Evolutionary conservation across 1,140 invertebrate species (phyloP).

Genomic region (Drosophila fuyamai): DNA sequence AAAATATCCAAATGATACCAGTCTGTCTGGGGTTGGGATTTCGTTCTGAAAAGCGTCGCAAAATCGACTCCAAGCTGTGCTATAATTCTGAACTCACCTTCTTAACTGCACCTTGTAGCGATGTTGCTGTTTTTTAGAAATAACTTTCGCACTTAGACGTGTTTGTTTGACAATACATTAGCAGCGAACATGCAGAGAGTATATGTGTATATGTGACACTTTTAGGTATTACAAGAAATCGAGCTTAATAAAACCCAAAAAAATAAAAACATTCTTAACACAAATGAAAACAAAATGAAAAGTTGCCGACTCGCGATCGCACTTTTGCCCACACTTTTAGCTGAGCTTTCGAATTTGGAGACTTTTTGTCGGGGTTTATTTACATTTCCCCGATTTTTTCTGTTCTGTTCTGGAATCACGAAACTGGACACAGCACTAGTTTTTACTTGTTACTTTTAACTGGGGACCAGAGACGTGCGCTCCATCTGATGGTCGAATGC

Average conservation of each 20-base stretch:
- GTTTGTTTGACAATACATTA: slow-evolving; percentile 34
- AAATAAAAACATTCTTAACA: slow-evolving; percentile 20
- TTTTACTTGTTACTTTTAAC: not conserved
- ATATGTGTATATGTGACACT: not conserved
- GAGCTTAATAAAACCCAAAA: slow-evolving; percentile 1
- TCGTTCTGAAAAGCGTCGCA: not conserved
- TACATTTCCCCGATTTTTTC: slow-evolving; percentile 25
- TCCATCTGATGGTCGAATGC: slow-evolving; percentile 78
- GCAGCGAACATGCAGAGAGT: slow-evolving; percentile 7
- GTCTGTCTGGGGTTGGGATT: slow-evolving; percentile 15
- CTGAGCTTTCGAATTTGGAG: slow-evolving; percentile 18
- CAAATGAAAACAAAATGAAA: slow-evolving; percentile 11
- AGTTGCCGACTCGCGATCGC: slow-evolving; percentile 7
- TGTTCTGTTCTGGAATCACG: slow-evolving; percentile 25
- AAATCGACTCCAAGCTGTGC: not conserved
- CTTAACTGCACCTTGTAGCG: slow-evolving; percentile 13
- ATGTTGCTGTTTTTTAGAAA: slow-evolving; percentile 4
- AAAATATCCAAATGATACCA: slow-evolving; percentile 13
- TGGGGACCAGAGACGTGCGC: slow-evolving; percentile 54
- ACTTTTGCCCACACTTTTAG: slow-evolving; percentile 24
- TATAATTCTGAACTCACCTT: slow-evolving; percentile 16
- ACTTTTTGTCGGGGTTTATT: slow-evolving; percentile 15
- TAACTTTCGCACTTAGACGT: slow-evolving; percentile 21
- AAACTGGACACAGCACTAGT: slow-evolving; percentile 34
- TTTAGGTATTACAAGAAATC: slow-evolving; percentile 8